phyloP scores from a whole-genome alignment of 2,888 invertebrate species.

The Hartigia nigra region DNA sequence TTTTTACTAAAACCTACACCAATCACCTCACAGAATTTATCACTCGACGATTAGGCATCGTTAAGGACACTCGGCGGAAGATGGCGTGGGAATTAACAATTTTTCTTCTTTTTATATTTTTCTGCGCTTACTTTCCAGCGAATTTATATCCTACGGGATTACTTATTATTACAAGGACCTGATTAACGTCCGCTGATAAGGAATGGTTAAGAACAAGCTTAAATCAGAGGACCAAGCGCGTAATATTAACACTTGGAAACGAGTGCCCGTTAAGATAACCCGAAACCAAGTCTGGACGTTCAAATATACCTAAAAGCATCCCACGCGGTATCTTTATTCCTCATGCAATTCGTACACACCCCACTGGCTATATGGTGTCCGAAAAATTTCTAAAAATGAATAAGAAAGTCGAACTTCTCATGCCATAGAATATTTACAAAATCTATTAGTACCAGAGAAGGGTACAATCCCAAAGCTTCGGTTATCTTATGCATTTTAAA shows the following conservation, averaged over 20 bases:
- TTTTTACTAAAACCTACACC: not conserved
- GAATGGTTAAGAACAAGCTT: conserved; percentile 27
- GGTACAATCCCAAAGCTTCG: not conserved
- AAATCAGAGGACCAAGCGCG: conserved; percentile 30
- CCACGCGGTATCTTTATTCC: conserved; percentile 40
- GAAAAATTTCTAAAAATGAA: conserved; percentile 17
- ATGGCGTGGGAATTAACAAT: not conserved
- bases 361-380: conserved; percentile 17
- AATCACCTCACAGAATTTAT: not conserved
- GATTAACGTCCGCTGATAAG: not conserved
- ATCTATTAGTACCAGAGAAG: not conserved
- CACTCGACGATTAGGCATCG: not conserved
- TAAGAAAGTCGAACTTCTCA: not conserved
- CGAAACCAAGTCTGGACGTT: conserved; percentile 15
- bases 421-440: not conserved
- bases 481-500: not conserved
- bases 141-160: not conserved
- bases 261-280: conserved; percentile 42
- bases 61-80: not conserved
- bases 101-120: not conserved
- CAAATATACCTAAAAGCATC: conserved; percentile 30
- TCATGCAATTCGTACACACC: not conserved
- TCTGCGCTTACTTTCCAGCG: not conserved
- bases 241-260: conserved; percentile 39
- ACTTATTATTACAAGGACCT: not conserved